Evolutionary conservation across 2,797 vertebrate genomes (phyloP), one percentile per base, ranked within the genome.

Genomic region (Rhadinocentrus ornatus): DNA sequence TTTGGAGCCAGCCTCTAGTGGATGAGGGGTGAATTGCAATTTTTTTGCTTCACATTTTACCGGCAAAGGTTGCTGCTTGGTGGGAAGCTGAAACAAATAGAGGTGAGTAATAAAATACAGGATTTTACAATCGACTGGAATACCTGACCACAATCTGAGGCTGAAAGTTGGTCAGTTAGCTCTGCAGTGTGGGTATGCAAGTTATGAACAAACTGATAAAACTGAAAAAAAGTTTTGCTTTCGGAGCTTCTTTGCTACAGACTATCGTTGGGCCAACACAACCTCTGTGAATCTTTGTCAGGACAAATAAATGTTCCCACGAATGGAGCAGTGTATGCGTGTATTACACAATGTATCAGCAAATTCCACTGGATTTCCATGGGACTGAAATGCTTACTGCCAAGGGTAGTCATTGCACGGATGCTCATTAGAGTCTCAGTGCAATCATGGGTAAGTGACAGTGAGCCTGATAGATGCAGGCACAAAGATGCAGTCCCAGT

Each of bases 221-320:
- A 37, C 29, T 31, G 29, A 31, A 4, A 4, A 37, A 34, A 34
- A 73, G 66, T 66, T 69, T 69, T 29, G 34, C 69, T 58, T 79
- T 75, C 75, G 69, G 73, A 62, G 63, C 57, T 65, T 55, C 61
- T 60, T 37, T 34, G 56, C 46, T 18, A 46, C 62, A 35, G 27
- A 41, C 24, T 52, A 82, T 58, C 75, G 75, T 71, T 64, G 39
- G 2, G 26, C 53, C 50, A 29, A 31, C 65, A 62, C 52, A 54
- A 37, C 46, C 46, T 71, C 29, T 24, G 56, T 27, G 78, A 85
- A 60, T 80, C 79, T 82, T 72, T 86, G 83, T 85, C 76, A 63
- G 69, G 73, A 81, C 82, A 85, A 80, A 86, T 78, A 70, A 89
- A 84, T 73, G 81, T 90, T 90, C 87, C 86, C 81, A 88, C 61